phyloP scores from a whole-genome alignment of 1,140 invertebrate species.

The Listronotus oregonensis region DNA sequence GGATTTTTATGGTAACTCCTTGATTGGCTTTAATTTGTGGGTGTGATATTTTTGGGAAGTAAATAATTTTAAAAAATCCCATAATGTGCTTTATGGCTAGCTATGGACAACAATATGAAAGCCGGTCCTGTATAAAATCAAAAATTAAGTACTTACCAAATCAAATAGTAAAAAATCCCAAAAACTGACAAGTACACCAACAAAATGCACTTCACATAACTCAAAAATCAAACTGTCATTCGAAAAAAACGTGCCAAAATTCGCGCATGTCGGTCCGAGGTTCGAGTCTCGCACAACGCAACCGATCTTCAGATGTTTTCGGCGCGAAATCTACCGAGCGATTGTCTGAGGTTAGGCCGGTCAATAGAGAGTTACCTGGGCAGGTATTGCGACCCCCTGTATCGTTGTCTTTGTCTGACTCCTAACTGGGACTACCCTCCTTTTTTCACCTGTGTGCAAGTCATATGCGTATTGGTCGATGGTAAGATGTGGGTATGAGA shows the following conservation, averaged over 20 bases:
- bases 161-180: neutral
- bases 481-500: no score
- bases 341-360: conserved; percentile 21
- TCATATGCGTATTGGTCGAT: no score
- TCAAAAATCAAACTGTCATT: conserved; percentile 12
- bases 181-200: neutral
- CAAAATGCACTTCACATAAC: conserved; percentile 1
- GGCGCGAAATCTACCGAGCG: conserved; percentile 31
- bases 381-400: conserved; percentile 27
- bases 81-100: no score
- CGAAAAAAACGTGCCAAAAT: conserved; percentile 10
- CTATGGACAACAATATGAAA: no score
- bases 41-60: no score
- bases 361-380: conserved; percentile 21
- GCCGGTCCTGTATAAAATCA: no score
- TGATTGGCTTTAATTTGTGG: no score
- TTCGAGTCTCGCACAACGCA: neutral
- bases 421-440: neutral
- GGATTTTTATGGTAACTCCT: no score
- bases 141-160: neutral
- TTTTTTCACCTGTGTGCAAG: neutral
- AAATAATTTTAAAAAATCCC: no score
- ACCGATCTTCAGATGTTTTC: conserved; percentile 27
- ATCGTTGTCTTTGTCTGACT: neutral
- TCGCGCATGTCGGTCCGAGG: conserved; percentile 8